Conservation (phyloP, 2,113 vertebrate species). For the Mirza zaza region DNA sequence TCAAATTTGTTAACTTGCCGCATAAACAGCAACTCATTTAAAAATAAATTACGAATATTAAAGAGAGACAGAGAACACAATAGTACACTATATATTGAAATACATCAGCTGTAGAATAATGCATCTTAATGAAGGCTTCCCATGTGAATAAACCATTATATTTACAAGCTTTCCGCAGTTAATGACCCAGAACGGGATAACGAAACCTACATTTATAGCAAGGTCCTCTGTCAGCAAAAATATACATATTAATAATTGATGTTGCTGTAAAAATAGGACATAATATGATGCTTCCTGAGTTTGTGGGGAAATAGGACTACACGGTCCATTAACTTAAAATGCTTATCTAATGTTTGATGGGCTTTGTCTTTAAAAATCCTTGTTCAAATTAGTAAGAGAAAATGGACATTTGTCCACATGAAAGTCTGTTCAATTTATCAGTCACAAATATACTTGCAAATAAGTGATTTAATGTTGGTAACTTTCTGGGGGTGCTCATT, state of each 20-base stretch:
- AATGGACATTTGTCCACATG: constrained; percentile 83
- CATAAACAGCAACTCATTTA: constrained; percentile 84
- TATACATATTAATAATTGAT: constrained; percentile 88
- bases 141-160: constrained; percentile 87
- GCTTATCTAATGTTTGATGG: constrained; percentile 88
- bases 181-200: constrained; percentile 88
- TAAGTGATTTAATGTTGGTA: background rate
- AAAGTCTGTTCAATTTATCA: constrained; percentile 75
- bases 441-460: constrained; percentile 47
- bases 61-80: constrained; percentile 75
- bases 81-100: constrained; percentile 71
- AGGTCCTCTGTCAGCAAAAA: constrained; percentile 87
- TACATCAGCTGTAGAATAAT: constrained; percentile 84
- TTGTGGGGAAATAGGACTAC: constrained; percentile 82
- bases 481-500: background rate
- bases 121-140: constrained; percentile 89
- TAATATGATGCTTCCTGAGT: constrained; percentile 73
- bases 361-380: constrained; percentile 84
- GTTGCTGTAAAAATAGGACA: constrained; percentile 79
- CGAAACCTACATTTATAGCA: constrained; percentile 82
- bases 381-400: constrained; percentile 83
- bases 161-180: constrained; percentile 86
- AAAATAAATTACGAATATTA: constrained; percentile 86
- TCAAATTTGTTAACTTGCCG: constrained; percentile 81
- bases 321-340: constrained; percentile 83